Evolutionary conservation across 2,888 invertebrate species (phyloP), one percentile per base, ranked within the genome.

Genomic region (Cylindroiulus punctatus): DNA sequence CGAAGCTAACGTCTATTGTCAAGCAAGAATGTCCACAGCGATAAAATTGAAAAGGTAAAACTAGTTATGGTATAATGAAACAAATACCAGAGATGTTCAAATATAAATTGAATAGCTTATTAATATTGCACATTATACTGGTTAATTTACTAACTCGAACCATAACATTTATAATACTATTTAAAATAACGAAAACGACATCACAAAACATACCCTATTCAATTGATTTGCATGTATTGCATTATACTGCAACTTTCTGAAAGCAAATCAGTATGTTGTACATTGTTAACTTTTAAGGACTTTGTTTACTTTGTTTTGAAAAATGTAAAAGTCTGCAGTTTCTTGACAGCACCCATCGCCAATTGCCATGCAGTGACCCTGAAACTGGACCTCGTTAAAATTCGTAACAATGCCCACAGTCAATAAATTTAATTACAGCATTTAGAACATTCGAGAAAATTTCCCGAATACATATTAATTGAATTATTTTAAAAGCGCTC

Each of bases 401-500:
- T 30, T 22, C 76, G 8, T 76, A 30, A 12, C 76, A 76, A 26
- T 30, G 30, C 14, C 30, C 30, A 8, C 8, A 10, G 12, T 76
- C 0, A 76, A 30, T 22, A 26, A 30, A 76, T 76, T 26, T 76
- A 76, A 76, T 76, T 76, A 26, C 76, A 26, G 22, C 76, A 76
- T 76, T 76, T 26, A 30, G 12, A 22, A 76, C 14, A 76, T 30
- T 76, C 30, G 7, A 14, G 30, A 12, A 14, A 76, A 26, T 30
- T 76, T 76, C 76, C 76, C 30, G 30, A 76, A 76, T 65, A 22
- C 76, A 30, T 14, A 26, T 76, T 76, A 76, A 76, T 76, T 76
- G 14, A 76, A 76, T 76, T 76, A 76, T 76, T 76, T 76, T 14
- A 30, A 76, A 26, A 76, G 26, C 10, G 76, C 76, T 1, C 76